Conservation (phyloP, 1,140 invertebrate genomes). For the Megathymus violae region DNA sequence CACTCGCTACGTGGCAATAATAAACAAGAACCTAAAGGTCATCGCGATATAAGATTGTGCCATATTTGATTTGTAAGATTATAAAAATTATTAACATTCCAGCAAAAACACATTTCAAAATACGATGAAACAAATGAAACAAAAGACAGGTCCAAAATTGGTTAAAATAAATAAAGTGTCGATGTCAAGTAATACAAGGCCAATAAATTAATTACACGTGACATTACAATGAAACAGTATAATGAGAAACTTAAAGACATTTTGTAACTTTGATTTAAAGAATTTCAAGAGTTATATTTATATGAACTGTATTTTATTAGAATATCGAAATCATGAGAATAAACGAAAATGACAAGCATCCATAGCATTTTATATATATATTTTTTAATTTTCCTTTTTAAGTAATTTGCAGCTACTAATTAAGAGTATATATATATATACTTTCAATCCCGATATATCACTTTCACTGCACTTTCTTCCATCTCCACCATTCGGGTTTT, state of each 20-base stretch:
- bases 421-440: constrained; percentile 12
- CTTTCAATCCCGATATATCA: constrained; percentile 52
- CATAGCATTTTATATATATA: too few species aligned
- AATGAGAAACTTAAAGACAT: constrained; percentile 15
- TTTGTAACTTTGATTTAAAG: not conserved
- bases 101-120: constrained; percentile 19
- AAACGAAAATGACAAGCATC: too few species aligned
- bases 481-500: constrained; percentile 41
- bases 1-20: too few species aligned
- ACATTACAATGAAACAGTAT: constrained; percentile 20
- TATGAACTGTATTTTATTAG: too few species aligned
- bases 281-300: too few species aligned
- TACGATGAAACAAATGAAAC: constrained; percentile 24
- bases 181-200: constrained; percentile 16
- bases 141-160: constrained; percentile 17
- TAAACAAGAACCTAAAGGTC: too few species aligned
- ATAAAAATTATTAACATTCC: constrained; percentile 18
- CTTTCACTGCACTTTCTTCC: constrained; percentile 50
- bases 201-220: constrained; percentile 14
- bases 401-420: not conserved
- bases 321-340: too few species aligned
- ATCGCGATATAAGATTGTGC: not conserved
- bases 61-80: constrained; percentile 4
- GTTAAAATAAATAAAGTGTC: constrained; percentile 20
- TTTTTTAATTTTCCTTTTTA: too few species aligned